Evolutionary conservation across 1,140 invertebrate species (phyloP), one percentile per base, ranked within the genome.

Genomic region (Chymomyza costata): DNA sequence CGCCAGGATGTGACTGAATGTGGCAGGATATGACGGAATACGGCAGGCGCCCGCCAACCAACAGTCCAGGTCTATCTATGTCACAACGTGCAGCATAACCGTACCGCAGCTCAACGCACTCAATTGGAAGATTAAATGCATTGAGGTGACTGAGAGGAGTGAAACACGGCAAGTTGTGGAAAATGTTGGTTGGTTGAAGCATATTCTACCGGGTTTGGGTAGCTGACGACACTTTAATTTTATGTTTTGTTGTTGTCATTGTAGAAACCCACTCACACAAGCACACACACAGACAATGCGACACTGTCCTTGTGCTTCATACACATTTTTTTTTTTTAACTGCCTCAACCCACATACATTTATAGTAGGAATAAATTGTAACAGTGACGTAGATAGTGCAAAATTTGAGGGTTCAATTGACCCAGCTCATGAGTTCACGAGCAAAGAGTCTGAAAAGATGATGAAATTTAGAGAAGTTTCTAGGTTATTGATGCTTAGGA

Each of bases 71-170:
- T 80, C 68, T 81, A 80, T 80, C 73, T 80, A 80, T 80, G 73
- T 80, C 73, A 80, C 58, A 55, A 65, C 50, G 41, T 54, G 46
- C n/a, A n/a, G n/a, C n/a, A n/a, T n/a, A n/a, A n/a, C n/a, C n/a
- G n/a, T n/a, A 54, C 37, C 43, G 64, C 58, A 34, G 7, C 31
- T 11, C 31, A 11, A 80, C 67, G 73, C 73, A 80, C 73, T 80
- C 73, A 80, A 80, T 80, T 80, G 73, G 73, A 80, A 80, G 73
- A 80, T 80, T 80, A 80, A 80, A 80, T 81, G 74, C 73, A 73
- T 63, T 44, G 51, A 45, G 37, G 43, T n/a, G n/a, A n/a, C n/a
- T n/a, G n/a, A n/a, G n/a, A n/a, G n/a, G n/a, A n/a, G n/a, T n/a
- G n/a, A n/a, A n/a, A 10, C 18, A 15, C 34, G 43, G 34, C 16